Evolutionary conservation across 2,113 vertebrate species (phyloP).

Genomic region (Talpa occidentalis): DNA sequence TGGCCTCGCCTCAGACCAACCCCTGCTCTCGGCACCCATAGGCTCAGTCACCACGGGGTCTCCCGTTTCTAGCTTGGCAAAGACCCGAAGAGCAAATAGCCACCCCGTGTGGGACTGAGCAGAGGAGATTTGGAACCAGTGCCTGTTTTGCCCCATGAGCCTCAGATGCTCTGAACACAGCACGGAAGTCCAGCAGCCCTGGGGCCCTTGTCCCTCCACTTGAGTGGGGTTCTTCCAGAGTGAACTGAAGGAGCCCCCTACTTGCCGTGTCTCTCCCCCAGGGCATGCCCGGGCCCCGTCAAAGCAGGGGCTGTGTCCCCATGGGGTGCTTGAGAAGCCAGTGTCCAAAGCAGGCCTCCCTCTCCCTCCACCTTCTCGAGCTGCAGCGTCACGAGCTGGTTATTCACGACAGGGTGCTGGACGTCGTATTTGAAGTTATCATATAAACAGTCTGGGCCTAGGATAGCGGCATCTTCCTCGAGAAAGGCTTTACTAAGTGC

Average conservation of each 20-base stretch:
- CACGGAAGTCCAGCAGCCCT: fast-evolving
- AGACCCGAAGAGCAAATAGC: fast-evolving
- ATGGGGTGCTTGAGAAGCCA: neutral
- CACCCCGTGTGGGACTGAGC: fast-evolving
- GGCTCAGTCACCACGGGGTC: neutral
- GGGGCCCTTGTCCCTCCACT: fast-evolving
- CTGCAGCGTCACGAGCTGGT: neutral
- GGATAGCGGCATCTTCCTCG: neutral
- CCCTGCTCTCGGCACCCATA: fast-evolving
- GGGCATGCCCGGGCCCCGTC: neutral
- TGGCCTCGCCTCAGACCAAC: neutral
- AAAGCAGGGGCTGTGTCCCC: fast-evolving
- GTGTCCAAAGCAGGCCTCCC: neutral
- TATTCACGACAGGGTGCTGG: neutral
- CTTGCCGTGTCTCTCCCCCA: neutral
- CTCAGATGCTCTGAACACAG: neutral
- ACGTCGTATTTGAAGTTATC: neutral
- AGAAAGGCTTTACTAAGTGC: neutral
- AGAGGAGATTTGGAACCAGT: fast-evolving
- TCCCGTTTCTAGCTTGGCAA: neutral
- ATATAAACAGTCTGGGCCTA: neutral
- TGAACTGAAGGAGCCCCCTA: too few relatives aligned
- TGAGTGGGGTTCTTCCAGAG: neutral
- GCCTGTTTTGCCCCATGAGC: fast-evolving
- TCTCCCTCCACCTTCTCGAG: neutral